Conservation (phyloP, 2,888 invertebrate species). For the Heteropelma amictum region DNA sequence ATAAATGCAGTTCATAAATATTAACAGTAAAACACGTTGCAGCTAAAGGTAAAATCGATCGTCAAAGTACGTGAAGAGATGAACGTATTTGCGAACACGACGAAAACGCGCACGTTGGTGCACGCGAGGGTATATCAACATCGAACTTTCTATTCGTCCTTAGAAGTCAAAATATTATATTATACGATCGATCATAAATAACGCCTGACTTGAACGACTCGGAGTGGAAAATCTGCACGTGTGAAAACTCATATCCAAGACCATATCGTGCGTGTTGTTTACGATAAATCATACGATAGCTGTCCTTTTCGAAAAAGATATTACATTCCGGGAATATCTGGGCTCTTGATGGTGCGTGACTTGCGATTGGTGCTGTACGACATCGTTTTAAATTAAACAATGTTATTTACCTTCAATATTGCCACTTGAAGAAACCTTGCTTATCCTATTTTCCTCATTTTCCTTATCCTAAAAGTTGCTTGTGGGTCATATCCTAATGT, state of each 20-base stretch:
- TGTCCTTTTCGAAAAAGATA: conserved; percentile 18
- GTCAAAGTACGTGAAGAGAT: conserved; percentile 7
- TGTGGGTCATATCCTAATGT: no score
- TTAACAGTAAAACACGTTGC: conserved; percentile 3
- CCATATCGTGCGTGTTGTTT: conserved; percentile 4
- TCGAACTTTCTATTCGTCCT: neutral
- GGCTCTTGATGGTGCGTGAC: neutral
- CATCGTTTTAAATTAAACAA: no score
- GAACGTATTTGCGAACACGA: neutral
- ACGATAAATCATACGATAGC: conserved; percentile 3
- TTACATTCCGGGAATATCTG: neutral
- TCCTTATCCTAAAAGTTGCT: no score
- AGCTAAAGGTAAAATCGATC: neutral
- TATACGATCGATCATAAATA: conserved; percentile 39
- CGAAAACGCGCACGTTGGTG: neutral
- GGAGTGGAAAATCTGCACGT: conserved; percentile 2
- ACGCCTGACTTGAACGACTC: conserved; percentile 2
- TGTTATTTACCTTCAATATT: no score
- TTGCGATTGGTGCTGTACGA: no score
- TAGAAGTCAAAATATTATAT: conserved; percentile 14
- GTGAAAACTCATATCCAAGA: neutral
- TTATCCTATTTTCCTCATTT: no score
- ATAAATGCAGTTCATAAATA: conserved; percentile 34
- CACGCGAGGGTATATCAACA: neutral
- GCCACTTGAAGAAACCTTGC: no score